These are phyloP conservation scores for Macropis europaea DNA, from an alignment of 2,888 invertebrate species.

Conservation along the genomic window DNA sequence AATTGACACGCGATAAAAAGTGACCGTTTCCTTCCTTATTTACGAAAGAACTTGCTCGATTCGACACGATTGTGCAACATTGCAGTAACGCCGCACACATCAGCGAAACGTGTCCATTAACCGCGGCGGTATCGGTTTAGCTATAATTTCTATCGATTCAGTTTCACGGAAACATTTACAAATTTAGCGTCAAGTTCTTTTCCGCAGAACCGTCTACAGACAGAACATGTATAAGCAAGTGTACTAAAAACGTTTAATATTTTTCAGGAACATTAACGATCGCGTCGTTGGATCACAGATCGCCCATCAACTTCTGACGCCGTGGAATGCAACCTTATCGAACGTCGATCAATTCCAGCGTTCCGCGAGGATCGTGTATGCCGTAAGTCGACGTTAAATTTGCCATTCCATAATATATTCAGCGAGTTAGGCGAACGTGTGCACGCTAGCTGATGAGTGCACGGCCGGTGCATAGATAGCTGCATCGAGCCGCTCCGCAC, in stretches of 20 bases:
- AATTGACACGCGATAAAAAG: background rate
- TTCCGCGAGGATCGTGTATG: slow-evolving; percentile 2
- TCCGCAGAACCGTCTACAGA: background rate
- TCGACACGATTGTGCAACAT: background rate
- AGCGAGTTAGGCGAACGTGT: slow-evolving; percentile 30
- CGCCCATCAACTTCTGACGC: too few species aligned
- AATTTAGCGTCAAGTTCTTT: background rate
- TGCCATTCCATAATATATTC: slow-evolving; percentile 57
- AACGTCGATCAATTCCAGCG: background rate
- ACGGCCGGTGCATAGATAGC: slow-evolving; percentile 31
- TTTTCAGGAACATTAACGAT: too few species aligned
- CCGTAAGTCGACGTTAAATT: slow-evolving; percentile 26
- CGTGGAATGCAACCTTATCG: background rate
- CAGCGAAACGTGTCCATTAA: background rate
- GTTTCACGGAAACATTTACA: slow-evolving; percentile 11
- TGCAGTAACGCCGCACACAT: background rate
- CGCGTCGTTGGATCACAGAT: too few species aligned
- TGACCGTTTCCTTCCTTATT: background rate
- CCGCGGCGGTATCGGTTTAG: background rate
- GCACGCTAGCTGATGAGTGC: slow-evolving; percentile 24
- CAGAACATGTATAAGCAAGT: too few species aligned
- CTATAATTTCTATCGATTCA: slow-evolving; percentile 7
- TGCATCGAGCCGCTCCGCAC: slow-evolving; percentile 11
- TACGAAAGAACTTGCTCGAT: background rate
- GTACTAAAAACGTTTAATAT: too few species aligned